Base-by-base conservation (phyloP, 2,113 vertebrate genomes). In the Pogona vitticeps region DNA sequence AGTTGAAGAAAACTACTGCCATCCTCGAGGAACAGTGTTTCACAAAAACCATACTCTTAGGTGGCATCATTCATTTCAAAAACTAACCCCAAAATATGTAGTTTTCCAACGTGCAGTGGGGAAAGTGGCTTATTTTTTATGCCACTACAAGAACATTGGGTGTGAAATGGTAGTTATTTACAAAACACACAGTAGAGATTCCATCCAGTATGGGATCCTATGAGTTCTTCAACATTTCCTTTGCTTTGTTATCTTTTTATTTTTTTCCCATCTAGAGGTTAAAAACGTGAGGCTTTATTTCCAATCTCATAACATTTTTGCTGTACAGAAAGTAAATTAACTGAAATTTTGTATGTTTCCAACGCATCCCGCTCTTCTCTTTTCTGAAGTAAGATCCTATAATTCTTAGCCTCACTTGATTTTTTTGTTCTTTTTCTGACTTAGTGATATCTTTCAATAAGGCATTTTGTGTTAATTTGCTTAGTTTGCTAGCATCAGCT, bases 111-210 rank as follows among this genome's bases (percentile, higher is more conserved):
- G 63, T 40, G 58, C 10, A 36, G n/a, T 31, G 6, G 31, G 18
- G 77, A 82, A 89, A 77, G 68, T 68, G 3, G n/a, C 0, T 0
- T 75, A 42, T 14, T 81, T 15, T 0, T 0, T 0, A 13, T 33
- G 1, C 5, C 4, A 56, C 68, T 0, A 0, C 2, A 76, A 12
- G 0, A 59, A 86, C 31, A 1, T 68, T 3, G 3, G 21, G 58
- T 1, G 31, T 33, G 1, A 31, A 67, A 78, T 58, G 67, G 36
- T 17, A 13, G 31, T n/a, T 4, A 33, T 83, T 52, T 13, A 67
- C 7, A 17, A 80, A 68, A 52, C 18, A 71, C 70, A 31, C 31
- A 63, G 1, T 0, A 0, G 18, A 18, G 65, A 40, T 87, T 40
- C 65, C 76, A 79, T 20, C 31, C 14, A 36, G 20, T 70, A 10